These are phyloP conservation scores for Glaucidium brasilianum DNA, from an alignment of 2,113 vertebrate species.

Conservation along the genomic window DNA sequence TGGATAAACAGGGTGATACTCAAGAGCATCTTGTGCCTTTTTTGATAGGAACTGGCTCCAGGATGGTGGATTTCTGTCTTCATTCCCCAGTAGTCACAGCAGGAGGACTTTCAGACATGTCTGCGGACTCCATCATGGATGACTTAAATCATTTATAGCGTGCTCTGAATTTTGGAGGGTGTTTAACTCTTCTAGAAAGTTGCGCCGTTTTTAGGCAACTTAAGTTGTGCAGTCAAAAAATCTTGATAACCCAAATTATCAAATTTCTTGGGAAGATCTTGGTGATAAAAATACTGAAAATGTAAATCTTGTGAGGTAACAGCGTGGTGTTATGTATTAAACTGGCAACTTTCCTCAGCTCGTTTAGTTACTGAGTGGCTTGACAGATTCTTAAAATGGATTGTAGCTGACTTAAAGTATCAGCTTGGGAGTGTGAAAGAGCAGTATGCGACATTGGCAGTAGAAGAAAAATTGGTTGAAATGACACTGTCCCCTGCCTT, in stretches of 20 bases:
- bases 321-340: background rate
- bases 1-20: background rate
- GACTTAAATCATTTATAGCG: background rate
- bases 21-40: background rate
- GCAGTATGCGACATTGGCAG: background rate
- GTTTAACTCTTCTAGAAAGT: background rate
- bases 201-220: background rate
- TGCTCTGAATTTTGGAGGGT: background rate
- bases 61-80: background rate
- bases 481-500: background rate
- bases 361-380: background rate
- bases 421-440: background rate
- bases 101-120: background rate
- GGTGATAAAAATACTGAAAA: background rate
- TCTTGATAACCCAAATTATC: background rate
- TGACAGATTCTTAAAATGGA: background rate
- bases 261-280: background rate
- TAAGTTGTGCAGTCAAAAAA: background rate
- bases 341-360: background rate
- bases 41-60: rapidly evolving
- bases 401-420: background rate
- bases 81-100: background rate
- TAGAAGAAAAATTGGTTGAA: background rate
- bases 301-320: background rate
- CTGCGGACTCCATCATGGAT: rapidly evolving